phyloP scores from a whole-genome alignment of 2,888 invertebrate genomes.

The Erebia epiphron region DNA sequence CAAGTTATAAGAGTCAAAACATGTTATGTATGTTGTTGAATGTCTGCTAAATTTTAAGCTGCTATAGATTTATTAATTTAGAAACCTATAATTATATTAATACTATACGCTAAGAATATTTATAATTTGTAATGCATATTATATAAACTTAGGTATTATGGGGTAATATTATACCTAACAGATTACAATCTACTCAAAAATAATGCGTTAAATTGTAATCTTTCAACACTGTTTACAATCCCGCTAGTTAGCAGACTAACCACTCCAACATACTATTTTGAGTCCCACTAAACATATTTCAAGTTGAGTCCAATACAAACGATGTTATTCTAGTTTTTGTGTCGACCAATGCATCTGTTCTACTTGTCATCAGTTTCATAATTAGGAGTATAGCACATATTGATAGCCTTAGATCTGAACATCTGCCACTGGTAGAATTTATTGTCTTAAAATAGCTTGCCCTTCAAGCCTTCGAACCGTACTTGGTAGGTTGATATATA shows the following conservation, averaged over 20 bases:
- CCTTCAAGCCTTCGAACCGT: slow-evolving; percentile 20
- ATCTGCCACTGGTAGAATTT: slow-evolving; percentile 25
- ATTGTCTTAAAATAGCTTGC: slow-evolving; percentile 24
- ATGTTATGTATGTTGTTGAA: slow-evolving; percentile 12
- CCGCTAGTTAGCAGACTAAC: too few relatives aligned
- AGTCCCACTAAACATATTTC: slow-evolving; percentile 6
- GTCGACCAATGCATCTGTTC: slow-evolving; percentile 14
- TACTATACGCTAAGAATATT: neutral
- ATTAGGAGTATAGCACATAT: slow-evolving; percentile 18
- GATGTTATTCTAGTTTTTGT: slow-evolving; percentile 19
- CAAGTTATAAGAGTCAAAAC: slow-evolving; percentile 16
- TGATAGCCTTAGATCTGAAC: slow-evolving; percentile 19
- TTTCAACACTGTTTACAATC: too few relatives aligned
- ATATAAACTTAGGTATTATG: too few relatives aligned
- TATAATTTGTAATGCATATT: neutral
- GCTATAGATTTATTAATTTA: slow-evolving; percentile 9
- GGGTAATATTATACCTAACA: too few relatives aligned
- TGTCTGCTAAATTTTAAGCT: slow-evolving; percentile 11
- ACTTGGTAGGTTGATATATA: slow-evolving; percentile 23
- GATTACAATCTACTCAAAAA: too few relatives aligned
- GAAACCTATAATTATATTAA: slow-evolving; percentile 1
- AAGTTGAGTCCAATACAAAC: slow-evolving; percentile 11
- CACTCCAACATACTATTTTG: slow-evolving; percentile 8
- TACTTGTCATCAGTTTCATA: slow-evolving; percentile 18
- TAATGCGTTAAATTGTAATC: too few relatives aligned